phyloP scores from a whole-genome alignment of 2,888 invertebrate genomes.

The Hypercompe scribonia region DNA sequence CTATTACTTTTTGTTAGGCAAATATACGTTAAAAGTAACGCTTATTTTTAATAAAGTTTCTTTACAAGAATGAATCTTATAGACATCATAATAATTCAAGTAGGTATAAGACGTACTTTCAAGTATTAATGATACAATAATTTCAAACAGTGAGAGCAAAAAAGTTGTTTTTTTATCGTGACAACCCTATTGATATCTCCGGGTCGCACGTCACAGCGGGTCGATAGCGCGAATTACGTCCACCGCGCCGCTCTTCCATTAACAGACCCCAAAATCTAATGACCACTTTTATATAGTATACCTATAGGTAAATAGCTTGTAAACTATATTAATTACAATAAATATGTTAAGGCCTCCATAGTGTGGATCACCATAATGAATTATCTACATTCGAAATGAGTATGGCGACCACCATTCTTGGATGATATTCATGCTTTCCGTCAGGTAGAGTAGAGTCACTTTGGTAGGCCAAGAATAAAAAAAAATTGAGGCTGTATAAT shows the following conservation, averaged over 20 bases:
- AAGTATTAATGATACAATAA: not conserved
- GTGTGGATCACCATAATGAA: too few species aligned
- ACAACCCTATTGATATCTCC: constrained; percentile 47
- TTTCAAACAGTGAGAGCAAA: not conserved
- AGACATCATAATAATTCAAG: not conserved
- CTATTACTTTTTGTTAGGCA: too few species aligned
- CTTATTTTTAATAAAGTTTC: too few species aligned
- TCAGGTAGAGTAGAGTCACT: too few species aligned
- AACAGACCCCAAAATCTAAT: constrained; percentile 27
- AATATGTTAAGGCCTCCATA: not conserved
- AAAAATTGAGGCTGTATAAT: not conserved
- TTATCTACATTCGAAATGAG: too few species aligned
- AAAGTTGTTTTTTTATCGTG: not conserved
- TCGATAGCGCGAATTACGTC: constrained; percentile 59
- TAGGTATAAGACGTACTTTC: too few species aligned
- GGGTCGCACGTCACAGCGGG: constrained; percentile 57
- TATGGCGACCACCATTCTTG: too few species aligned
- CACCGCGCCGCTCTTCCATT: constrained; percentile 36
- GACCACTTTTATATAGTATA: constrained; percentile 25
- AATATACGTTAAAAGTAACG: too few species aligned
- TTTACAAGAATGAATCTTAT: not conserved
- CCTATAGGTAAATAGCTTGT: not conserved
- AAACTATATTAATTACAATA: not conserved
- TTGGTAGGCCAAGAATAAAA: too few species aligned
- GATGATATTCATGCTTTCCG: too few species aligned